Evolutionary conservation across 2,113 vertebrate genomes (phyloP), one percentile per base, ranked within the genome.

Genomic region (Lipophrys pholis): DNA sequence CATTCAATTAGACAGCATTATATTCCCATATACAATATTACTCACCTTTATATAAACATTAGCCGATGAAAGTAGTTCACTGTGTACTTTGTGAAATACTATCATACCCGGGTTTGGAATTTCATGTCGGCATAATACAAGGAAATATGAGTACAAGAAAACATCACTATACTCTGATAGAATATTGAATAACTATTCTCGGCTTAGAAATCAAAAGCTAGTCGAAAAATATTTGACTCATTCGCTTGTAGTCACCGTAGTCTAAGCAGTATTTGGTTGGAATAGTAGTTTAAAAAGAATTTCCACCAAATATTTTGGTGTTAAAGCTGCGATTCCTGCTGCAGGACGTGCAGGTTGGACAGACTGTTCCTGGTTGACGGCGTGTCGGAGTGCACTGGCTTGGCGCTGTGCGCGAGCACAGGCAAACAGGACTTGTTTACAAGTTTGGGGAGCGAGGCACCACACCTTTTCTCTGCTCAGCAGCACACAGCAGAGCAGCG

Each of bases 381-480:
- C 52, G 49, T 41, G 66, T 52, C 16, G 8, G 55, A 54, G 59
- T 71, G 46, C 72, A 80, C 52, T 11, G 53, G 52, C 67, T 74
- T 53, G 63, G 79, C 45, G 6, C 75, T 69, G 56, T 55, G 39
- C 64, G 68, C 35, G 15, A 69, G 52, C 71, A 41, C 64, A 78
- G 62, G 70, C 49, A 50, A 74, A 45, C 8, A n/a, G 59, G 36
- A 67, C 67, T 81, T 85, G 87, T 86, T 90, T 88, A 84, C 78
- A 88, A 84, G 80, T 87, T 86, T 81, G 75, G 40, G 64, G 60
- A 73, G 78, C 71, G n/a, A 81, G 62, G 38, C 56, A 51, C 73
- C 80, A 86, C 80, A 82, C 80, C 81, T 84, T 78, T 49, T 64
- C 66, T 78, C 61, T 72, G 76, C 80, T 74, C 58, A 57, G 58